Base-by-base conservation (phyloP, 2,888 invertebrate genomes). In the Cosmopolites sordidus region DNA sequence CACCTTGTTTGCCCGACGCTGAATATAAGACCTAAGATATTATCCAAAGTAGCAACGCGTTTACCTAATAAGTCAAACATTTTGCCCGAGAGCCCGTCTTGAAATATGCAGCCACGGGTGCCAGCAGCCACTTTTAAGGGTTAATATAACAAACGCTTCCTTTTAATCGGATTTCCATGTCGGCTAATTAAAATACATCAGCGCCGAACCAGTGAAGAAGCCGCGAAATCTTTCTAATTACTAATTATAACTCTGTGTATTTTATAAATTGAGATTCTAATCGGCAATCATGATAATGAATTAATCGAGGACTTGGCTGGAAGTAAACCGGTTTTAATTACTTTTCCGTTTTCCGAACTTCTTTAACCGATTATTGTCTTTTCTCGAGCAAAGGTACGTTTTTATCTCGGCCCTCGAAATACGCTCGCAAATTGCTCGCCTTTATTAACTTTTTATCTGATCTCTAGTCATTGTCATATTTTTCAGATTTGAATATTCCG, bases 201-300 rank as follows among this genome's bases (percentile, higher is more conserved):
- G 68, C 70, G 69, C 68, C 67, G 63, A 68, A 68, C 66, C 56
- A 67, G 68, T 67, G 68, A 68, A 64, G 62, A 66, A 66, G 64
- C 69, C 63, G 65, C 66, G 62, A 66, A 69, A 68, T 70, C 70
- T 71, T 70, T 70, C 71, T 73, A 74, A 73, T 74, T 73, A 72
- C 73, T 73, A 73, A 74, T 74, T 74, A 74, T 72, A 72, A 72
- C 67, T 72, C 72, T 74, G 73, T 73, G 73, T 73, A 73, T 73
- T 73, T 73, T 73, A 73, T 71, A 73, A 73, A 74, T 73, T 74
- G 73, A 71, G 73, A 73, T 74, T 73, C 73, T 73, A 73, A 73
- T 74, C 73, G 69, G 67, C 70, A 70, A 72, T 73, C 72, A 72
- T 71, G 73, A 72, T 74, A 74, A 74, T 73, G 74, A 73, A 74